phyloP scores from a whole-genome alignment of 2,888 invertebrate genomes.

The Plagodis pulveraria region DNA sequence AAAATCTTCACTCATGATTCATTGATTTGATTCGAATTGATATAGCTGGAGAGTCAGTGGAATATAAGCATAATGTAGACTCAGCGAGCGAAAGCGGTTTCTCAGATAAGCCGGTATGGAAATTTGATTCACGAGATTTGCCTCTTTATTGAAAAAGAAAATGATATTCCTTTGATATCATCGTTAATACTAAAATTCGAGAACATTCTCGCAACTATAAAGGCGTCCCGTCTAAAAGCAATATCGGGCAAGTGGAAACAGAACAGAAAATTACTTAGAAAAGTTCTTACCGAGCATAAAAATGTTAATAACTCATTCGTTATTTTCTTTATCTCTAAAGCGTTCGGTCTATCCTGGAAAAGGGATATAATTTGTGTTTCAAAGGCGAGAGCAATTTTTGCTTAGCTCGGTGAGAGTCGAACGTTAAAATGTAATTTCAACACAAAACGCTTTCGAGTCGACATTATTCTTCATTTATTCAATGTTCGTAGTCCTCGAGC shows the following conservation, averaged over 20 bases:
- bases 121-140: slow-evolving; percentile 44
- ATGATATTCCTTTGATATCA: slow-evolving; percentile 41
- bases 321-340: slow-evolving; percentile 40
- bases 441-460: slow-evolving; percentile 29
- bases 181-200: slow-evolving; percentile 36
- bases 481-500: slow-evolving; percentile 32
- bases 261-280: slow-evolving; percentile 25
- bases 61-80: slow-evolving; percentile 11
- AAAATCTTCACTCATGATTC: too few relatives aligned
- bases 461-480: slow-evolving; percentile 32
- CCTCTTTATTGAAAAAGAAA: slow-evolving; percentile 43
- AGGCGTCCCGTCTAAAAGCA: slow-evolving; percentile 25
- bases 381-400: slow-evolving; percentile 39
- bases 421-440: slow-evolving; percentile 29
- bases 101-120: slow-evolving; percentile 44
- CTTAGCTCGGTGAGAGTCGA: slow-evolving; percentile 26
- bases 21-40: too few relatives aligned
- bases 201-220: slow-evolving; percentile 33
- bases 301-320: slow-evolving; percentile 40
- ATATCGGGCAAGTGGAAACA: slow-evolving; percentile 28
- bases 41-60: too few relatives aligned
- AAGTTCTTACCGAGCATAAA: slow-evolving; percentile 33
- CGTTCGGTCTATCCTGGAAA: slow-evolving; percentile 32
- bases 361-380: slow-evolving; percentile 45
- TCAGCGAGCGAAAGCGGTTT: slow-evolving; percentile 20